Conservation (phyloP, 1,140 invertebrate genomes). For the Sycobia sp. region DNA sequence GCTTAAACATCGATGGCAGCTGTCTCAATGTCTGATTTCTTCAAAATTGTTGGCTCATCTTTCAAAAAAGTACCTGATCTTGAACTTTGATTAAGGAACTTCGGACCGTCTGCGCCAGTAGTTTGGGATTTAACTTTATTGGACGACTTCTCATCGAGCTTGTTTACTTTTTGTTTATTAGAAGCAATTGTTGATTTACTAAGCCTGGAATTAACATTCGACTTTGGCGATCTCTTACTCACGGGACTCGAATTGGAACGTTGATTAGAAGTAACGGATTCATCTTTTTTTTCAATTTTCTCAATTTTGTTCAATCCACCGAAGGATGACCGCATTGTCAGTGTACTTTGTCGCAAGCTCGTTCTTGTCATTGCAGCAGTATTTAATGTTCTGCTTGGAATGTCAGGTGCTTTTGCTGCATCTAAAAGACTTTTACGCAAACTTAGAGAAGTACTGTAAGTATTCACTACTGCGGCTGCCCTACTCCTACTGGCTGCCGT, state of each 20-base stretch:
- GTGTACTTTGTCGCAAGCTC: conserved; percentile 24
- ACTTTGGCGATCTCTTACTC: conserved; percentile 54
- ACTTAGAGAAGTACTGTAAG: conserved; percentile 53
- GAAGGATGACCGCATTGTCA: conserved; percentile 13
- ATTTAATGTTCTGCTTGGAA: conserved; percentile 44
- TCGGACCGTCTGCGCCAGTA: conserved; percentile 10
- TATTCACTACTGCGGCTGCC: conserved; percentile 49
- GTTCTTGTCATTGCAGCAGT: conserved; percentile 28
- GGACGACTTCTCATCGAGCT: conserved; percentile 45
- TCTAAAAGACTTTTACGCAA: conserved; percentile 55
- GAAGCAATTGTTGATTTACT: conserved; percentile 35
- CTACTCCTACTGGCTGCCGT: conserved; percentile 57
- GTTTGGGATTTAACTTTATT: conserved; percentile 49
- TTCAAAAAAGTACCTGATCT: conserved; percentile 76
- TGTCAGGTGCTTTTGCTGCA: conserved; percentile 56
- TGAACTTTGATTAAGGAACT: conserved; percentile 56
- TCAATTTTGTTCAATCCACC: conserved; percentile 19
- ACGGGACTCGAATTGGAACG: conserved; percentile 47
- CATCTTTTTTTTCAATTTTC: conserved; percentile 46
- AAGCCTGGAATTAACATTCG: conserved; percentile 40
- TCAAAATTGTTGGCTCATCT: conserved; percentile 69
- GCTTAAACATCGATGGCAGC: conserved; percentile 48
- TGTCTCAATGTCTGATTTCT: conserved; percentile 58
- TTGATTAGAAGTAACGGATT: conserved; percentile 38
- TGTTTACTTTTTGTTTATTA: conserved; percentile 34